These are phyloP conservation scores for Tipula helvola DNA, from an alignment of 2,888 invertebrate genomes.

Conservation along the genomic window DNA sequence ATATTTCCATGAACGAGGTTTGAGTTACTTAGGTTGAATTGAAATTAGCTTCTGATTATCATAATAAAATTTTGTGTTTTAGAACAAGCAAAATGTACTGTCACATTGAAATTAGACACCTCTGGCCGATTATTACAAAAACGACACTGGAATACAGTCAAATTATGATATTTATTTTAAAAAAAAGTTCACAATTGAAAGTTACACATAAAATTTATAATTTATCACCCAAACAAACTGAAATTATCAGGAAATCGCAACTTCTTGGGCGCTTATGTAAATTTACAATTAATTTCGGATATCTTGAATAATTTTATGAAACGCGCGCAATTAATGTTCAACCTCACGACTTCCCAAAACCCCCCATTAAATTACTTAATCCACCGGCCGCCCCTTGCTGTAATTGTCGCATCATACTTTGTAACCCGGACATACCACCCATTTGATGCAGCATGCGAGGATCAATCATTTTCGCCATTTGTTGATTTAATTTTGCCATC, in stretches of 20 bases:
- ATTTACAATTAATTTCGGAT: background rate
- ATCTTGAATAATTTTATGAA: background rate
- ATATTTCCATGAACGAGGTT: too few relatives aligned
- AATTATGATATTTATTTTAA: background rate
- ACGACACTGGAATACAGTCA: background rate
- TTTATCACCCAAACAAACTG: background rate
- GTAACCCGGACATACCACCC: conserved; percentile 94
- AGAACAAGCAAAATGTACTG: too few relatives aligned
- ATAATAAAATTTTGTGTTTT: too few relatives aligned
- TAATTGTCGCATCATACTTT: conserved; percentile 88
- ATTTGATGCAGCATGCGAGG: conserved; percentile 92
- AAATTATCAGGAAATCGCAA: background rate
- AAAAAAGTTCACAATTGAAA: background rate
- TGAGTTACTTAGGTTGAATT: too few relatives aligned
- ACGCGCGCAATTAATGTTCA: background rate
- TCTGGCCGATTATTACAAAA: too few relatives aligned
- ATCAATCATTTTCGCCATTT: conserved; percentile 99
- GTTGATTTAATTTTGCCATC: conserved; percentile 98
- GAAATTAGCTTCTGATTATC: too few relatives aligned
- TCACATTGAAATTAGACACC: too few relatives aligned
- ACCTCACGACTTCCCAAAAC: conserved; percentile 32
- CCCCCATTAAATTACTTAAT: conserved; percentile 47
- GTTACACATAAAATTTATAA: background rate
- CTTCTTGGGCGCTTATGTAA: background rate
- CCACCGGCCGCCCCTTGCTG: conserved; percentile 52